A percentile compares a stretch with the other conserved stretches of the same genome.
Evolutionary conservation across 92 coral and sea anemone genomes (phyloP).

Genomic region (Umimayanthus kanabou): DNA sequence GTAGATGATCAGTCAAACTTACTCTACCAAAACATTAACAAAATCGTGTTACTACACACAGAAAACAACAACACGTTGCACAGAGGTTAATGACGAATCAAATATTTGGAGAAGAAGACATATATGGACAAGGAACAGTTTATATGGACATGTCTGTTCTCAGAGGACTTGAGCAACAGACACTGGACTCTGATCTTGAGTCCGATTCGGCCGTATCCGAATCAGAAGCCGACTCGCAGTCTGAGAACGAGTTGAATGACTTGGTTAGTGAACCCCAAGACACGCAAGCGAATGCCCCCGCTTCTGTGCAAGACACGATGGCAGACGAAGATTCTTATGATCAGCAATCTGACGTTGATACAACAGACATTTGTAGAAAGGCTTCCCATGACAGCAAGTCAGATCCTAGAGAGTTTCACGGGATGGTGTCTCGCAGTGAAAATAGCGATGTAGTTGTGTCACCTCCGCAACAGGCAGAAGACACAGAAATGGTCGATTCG

Average conservation of each 20-base stretch:
- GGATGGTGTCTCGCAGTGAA: background rate
- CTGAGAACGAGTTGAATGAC: background rate
- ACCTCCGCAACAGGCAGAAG: background rate
- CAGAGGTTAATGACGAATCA: background rate
- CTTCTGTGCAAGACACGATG: background rate
- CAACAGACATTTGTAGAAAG: background rate
- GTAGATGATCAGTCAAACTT: background rate
- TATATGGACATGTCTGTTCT: constrained; percentile 18
- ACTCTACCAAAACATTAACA: background rate
- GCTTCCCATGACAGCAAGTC: background rate
- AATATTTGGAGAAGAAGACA: constrained; percentile 18
- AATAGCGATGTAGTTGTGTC: background rate
- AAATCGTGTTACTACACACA: background rate
- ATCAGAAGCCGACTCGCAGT: background rate
- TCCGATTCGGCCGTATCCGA: background rate
- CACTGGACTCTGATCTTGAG: constrained; percentile 3
- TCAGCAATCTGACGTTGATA: background rate
- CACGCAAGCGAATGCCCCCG: background rate
- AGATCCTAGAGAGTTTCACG: background rate
- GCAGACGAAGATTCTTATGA: background rate
- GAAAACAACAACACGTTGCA: background rate
- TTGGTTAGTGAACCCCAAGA: background rate
- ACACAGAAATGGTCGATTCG: background rate
- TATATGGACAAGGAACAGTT: constrained; percentile 8
- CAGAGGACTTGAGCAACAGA: background rate